Percentiles rank a stretch among this genome's conserved stretches.
Evolutionary conservation across 2,797 vertebrate genomes (phyloP).

Genomic region (Malurus leucopterus): DNA sequence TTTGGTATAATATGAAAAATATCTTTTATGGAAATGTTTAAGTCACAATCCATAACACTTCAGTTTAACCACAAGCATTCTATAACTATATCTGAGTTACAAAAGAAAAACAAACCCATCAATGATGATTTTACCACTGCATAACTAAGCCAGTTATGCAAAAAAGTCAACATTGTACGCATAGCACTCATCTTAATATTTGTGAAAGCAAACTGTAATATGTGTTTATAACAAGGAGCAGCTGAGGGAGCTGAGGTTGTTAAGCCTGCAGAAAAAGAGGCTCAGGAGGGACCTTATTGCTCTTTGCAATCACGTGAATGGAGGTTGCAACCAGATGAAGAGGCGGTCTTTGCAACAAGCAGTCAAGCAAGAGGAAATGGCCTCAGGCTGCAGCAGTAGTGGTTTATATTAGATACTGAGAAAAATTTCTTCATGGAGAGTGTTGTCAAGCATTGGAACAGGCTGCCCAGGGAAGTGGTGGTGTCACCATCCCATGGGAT

Average conservation of each 20-base stretch:
- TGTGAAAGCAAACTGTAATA: too few species aligned
- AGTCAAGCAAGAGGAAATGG: neutral
- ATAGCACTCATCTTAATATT: too few species aligned
- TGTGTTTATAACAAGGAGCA: neutral
- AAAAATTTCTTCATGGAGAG: neutral
- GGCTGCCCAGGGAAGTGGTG: neutral
- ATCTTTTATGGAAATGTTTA: too few species aligned
- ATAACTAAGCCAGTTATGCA: too few species aligned
- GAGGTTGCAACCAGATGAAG: neutral
- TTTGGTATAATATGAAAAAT: too few species aligned
- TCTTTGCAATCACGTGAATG: neutral
- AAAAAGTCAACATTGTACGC: too few species aligned
- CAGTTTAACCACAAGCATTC: too few species aligned
- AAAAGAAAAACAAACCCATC: too few species aligned
- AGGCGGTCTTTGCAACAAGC: neutral
- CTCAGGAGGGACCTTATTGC: neutral
- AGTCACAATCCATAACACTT: too few species aligned
- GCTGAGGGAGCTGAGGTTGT: neutral
- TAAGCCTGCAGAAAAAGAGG: neutral
- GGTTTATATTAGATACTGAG: neutral
- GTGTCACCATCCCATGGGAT: neutral
- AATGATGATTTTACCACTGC: too few species aligned
- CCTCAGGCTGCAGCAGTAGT: neutral
- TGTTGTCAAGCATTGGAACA: neutral
- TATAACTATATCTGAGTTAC: too few species aligned